Evolutionary conservation across 2,888 invertebrate species (phyloP).

Genomic region (Leptinotarsa tumamoca): DNA sequence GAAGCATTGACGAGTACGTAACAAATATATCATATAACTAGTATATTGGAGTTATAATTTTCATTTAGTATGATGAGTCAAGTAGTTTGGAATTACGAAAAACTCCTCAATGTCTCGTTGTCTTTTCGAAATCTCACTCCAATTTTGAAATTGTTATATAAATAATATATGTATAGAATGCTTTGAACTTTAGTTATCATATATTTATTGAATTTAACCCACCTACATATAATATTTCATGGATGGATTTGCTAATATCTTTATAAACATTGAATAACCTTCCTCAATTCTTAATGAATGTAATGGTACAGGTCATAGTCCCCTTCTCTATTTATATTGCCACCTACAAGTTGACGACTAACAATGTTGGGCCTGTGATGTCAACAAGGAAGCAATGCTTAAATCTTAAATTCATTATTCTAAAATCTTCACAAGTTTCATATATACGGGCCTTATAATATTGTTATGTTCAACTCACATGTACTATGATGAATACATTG

Average conservation of each 20-base stretch:
- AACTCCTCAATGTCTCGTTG: constrained; percentile 50
- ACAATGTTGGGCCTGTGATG: constrained; percentile 61
- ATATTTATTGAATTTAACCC: constrained; percentile 33
- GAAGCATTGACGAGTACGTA: constrained; percentile 58
- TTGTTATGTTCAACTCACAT: constrained; percentile 64
- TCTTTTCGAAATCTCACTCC: constrained; percentile 42
- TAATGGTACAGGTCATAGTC: constrained; percentile 35
- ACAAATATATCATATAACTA: constrained; percentile 39
- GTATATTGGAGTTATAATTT: constrained; percentile 32
- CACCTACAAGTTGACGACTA: constrained; percentile 38
- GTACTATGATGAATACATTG: constrained; percentile 45
- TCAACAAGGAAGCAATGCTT: constrained; percentile 59
- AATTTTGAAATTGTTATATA: constrained; percentile 51
- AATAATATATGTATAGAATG: constrained; percentile 53
- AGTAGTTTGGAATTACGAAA: constrained; percentile 38
- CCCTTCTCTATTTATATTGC: constrained; percentile 38
- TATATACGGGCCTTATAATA: constrained; percentile 62
- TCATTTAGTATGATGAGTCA: constrained; percentile 9
- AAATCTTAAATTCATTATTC: constrained; percentile 49
- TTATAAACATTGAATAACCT: constrained; percentile 34
- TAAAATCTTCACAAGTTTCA: constrained; percentile 57
- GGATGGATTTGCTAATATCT: constrained; percentile 34
- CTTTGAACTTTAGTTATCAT: constrained; percentile 39
- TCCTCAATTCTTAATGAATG: constrained; percentile 41
- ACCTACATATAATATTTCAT: constrained; percentile 36